Conservation (phyloP, 2,888 invertebrate species). For the Chloromyia formosa region DNA sequence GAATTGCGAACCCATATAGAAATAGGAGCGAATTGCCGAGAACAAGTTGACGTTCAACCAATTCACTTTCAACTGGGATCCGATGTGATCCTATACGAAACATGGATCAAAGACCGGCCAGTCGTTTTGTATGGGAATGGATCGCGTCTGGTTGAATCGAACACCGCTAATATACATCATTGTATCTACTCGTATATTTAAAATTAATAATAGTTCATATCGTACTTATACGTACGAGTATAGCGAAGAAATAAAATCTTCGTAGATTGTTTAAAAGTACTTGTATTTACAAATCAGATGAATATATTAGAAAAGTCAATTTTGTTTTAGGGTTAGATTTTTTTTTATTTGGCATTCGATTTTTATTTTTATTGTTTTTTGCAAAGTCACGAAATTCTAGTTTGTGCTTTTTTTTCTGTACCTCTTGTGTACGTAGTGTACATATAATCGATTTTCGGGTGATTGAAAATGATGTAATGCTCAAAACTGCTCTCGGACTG, state of each 20-base stretch:
- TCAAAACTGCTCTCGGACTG: not conserved
- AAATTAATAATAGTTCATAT: not conserved
- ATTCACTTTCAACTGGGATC: too few relatives aligned
- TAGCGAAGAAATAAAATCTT: not conserved
- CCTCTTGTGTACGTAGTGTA: too few relatives aligned
- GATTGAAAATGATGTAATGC: not conserved
- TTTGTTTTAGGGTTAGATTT: not conserved
- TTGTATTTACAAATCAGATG: conserved; percentile 23
- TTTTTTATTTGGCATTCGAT: not conserved
- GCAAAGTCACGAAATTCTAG: not conserved
- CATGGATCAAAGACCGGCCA: too few relatives aligned
- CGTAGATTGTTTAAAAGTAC: not conserved
- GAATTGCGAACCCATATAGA: too few relatives aligned
- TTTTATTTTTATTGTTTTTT: too few relatives aligned
- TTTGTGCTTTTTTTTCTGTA: not conserved
- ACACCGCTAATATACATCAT: too few relatives aligned
- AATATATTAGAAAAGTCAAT: conserved; percentile 15
- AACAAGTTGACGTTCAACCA: too few relatives aligned
- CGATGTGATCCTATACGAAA: too few relatives aligned
- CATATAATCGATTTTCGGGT: too few relatives aligned
- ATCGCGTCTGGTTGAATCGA: too few relatives aligned
- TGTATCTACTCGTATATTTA: not conserved
- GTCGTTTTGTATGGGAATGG: too few relatives aligned
- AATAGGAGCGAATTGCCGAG: too few relatives aligned
- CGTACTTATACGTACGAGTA: conserved; percentile 1